Evolutionary conservation across 2,797 vertebrate genomes (phyloP), one percentile per base, ranked within the genome.

Genomic region (Rhyacichthys aspro): DNA sequence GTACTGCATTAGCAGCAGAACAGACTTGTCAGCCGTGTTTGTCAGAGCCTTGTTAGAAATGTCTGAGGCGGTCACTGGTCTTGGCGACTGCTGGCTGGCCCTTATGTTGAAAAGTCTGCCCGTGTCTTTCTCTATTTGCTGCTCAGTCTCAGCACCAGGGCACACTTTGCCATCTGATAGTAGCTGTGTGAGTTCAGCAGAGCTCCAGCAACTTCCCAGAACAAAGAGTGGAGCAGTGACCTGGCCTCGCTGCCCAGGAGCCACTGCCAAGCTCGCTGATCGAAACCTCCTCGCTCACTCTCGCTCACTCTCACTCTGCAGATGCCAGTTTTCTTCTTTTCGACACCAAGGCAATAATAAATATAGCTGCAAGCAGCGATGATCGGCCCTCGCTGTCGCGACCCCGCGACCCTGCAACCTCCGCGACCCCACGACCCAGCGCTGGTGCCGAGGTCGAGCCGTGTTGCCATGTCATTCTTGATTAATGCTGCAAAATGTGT

Each of bases 241-340:
- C 83, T 72, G 64, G 71, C 77, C 83, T 83, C 76, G 58, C 62
- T 11, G 44, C 65, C 55, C 70, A 80, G 55, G 63, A 78, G 67
- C 65, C 57, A 70, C 76, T 77, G 77, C 76, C 79, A 83, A 72
- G 57, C 58, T 63, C 55, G 48, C 72, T 73, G 83, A 86, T 74
- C 85, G 81, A 84, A 85, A 74, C 63, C 68, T 78, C 65, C 43
- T 58, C 43, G 7, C 71, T 14, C 11, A 3, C 11, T 38, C 11
- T 14, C 11, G 11, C 11, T 38, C 11, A 38, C 11, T 38, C 11
- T 38, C 12, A 28, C 11, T 38, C 11, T 38, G 5, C 10, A 38
- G 37, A 2, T 38, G 11, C 23, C 23, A 28, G 4, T 28, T 28
- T 28, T 28, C 23, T 28, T 28, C 4, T 28, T 28, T 28, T 28